These are phyloP conservation scores for Hydrolagus affinis DNA, from an alignment of 2,113 vertebrate species.

Conservation along the genomic window DNA sequence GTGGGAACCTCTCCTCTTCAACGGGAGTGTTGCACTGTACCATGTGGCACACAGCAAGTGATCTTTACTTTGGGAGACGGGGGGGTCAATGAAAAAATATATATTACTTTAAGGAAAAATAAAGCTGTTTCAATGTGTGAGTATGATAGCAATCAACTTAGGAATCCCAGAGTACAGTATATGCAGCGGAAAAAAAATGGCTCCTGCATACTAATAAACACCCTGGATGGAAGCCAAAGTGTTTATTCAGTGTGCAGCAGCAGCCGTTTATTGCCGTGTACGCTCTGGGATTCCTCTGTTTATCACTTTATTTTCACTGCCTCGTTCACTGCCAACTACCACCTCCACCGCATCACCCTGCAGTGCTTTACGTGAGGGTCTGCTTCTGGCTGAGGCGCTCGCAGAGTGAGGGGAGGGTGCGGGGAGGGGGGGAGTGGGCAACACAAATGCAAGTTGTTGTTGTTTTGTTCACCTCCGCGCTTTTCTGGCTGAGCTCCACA, in stretches of 20 bases:
- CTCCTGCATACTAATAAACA: slow-evolving; percentile 30
- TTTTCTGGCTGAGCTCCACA: neutral
- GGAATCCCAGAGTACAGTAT: slow-evolving; percentile 8
- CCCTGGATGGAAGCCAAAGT: slow-evolving; percentile 22
- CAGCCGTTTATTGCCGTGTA: slow-evolving; percentile 28
- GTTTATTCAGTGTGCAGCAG: slow-evolving; percentile 27
- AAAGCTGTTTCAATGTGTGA: neutral
- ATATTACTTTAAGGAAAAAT: too few species aligned
- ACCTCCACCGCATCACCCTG: neutral
- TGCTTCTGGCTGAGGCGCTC: slow-evolving; percentile 10
- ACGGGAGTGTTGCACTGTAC: too few species aligned
- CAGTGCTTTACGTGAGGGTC: neutral
- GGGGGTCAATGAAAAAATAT: too few species aligned
- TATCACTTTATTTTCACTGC: slow-evolving; percentile 32
- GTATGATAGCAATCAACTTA: slow-evolving; percentile 1
- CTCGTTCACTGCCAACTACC: slow-evolving; percentile 27
- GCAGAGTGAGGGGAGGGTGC: neutral
- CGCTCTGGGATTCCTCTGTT: slow-evolving; percentile 27
- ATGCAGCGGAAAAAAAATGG: slow-evolving; percentile 28
- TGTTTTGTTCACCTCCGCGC: neutral
- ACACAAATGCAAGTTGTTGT: neutral
- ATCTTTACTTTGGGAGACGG: too few species aligned
- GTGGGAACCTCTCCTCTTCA: too few species aligned
- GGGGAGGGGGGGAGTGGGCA: too few species aligned
- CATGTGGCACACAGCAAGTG: too few species aligned